phyloP scores from a whole-genome alignment of 2,797 vertebrate species.

The Karalla daura region DNA sequence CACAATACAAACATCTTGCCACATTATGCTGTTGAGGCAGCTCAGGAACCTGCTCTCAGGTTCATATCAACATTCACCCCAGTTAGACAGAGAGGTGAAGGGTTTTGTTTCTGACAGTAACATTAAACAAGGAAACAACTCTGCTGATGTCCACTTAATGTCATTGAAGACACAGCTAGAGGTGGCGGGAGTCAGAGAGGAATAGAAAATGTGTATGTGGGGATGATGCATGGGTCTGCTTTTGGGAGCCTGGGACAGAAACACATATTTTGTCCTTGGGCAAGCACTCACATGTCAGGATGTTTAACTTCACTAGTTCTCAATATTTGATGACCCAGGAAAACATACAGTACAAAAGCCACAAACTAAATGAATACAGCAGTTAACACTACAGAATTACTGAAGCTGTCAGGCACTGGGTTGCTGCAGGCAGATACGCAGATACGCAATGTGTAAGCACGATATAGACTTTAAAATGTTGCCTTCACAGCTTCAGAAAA shows the following conservation, averaged over 20 bases:
- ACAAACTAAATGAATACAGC: neutral
- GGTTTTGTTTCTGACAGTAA: too few relatives aligned
- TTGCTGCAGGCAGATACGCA: too few relatives aligned
- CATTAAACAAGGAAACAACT: too few relatives aligned
- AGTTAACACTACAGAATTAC: neutral
- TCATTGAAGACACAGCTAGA: neutral
- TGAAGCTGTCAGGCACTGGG: too few relatives aligned
- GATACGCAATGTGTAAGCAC: too few relatives aligned
- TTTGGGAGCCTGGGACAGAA: neutral
- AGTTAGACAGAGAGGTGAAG: too few relatives aligned
- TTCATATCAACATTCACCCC: too few relatives aligned
- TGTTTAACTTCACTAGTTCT: neutral
- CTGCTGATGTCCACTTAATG: neutral
- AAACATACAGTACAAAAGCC: neutral
- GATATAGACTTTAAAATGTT: too few relatives aligned
- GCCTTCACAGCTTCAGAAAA: neutral
- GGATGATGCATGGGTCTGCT: neutral
- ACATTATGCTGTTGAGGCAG: neutral
- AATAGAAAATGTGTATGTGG: slow-evolving; percentile 7
- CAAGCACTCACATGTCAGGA: slow-evolving; percentile 3
- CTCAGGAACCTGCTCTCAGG: neutral
- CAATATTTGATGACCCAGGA: slow-evolving; percentile 22
- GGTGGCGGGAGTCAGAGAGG: neutral
- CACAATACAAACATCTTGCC: slow-evolving; percentile 9
- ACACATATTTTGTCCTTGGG: slow-evolving; percentile 15